phyloP scores from a whole-genome alignment of 2,888 invertebrate species.

The Erannis defoliaria region DNA sequence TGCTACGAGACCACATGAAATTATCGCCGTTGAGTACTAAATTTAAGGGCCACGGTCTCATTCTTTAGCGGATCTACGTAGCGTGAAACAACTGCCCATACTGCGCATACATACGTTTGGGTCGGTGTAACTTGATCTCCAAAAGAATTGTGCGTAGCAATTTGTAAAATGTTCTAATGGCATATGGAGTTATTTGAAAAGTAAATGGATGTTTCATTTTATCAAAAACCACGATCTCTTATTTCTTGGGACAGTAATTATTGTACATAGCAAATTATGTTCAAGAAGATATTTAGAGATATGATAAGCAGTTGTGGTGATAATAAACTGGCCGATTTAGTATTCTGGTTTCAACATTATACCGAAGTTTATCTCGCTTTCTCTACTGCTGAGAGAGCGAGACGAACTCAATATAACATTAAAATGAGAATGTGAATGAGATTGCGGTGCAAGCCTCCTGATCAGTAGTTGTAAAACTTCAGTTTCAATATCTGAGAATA shows the following conservation, averaged over 20 bases:
- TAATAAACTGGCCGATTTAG: conserved; percentile 12
- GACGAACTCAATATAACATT: too few species aligned
- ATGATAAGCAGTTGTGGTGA: not conserved
- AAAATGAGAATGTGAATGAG: too few species aligned
- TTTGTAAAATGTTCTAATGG: not conserved
- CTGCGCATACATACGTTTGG: not conserved
- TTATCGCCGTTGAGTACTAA: too few species aligned
- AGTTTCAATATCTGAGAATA: conserved; percentile 15
- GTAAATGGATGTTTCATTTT: conserved; percentile 4
- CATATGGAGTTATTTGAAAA: not conserved
- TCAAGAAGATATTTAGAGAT: conserved; percentile 3
- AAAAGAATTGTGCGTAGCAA: not conserved
- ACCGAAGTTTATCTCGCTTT: too few species aligned
- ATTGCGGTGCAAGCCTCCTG: too few species aligned
- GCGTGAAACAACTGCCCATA: not conserved
- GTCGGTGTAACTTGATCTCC: conserved; percentile 1
- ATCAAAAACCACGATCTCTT: conserved; percentile 7
- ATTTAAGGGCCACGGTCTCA: too few species aligned
- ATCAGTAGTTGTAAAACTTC: conserved; percentile 4
- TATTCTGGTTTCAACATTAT: conserved; percentile 1
- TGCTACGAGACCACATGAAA: too few species aligned
- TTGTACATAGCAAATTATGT: conserved; percentile 1
- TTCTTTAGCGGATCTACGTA: not conserved
- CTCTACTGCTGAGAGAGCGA: too few species aligned
- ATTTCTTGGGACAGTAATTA: not conserved